These are phyloP conservation scores for Drosophila bipectinata DNA, from an alignment of 1,140 invertebrate species.

Conservation along the genomic window DNA sequence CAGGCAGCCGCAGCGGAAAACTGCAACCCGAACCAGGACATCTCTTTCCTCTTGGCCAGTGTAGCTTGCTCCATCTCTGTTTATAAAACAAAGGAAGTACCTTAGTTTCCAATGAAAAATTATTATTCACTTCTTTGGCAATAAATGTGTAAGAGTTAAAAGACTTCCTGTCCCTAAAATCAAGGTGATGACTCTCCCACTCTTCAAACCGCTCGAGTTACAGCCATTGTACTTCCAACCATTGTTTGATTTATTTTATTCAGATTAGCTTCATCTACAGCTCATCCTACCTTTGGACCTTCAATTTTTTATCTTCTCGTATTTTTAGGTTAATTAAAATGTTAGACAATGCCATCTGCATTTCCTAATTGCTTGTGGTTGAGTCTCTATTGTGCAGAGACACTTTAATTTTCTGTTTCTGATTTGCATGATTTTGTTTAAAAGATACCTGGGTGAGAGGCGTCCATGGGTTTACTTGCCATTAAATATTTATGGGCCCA, in stretches of 20 bases:
- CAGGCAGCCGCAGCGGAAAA: conserved; percentile 30
- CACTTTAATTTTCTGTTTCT: conserved; percentile 9
- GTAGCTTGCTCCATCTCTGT: no score
- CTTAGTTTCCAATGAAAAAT: no score
- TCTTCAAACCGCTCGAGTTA: conserved; percentile 21
- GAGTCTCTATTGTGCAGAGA: conserved; percentile 8
- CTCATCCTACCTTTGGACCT: not conserved
- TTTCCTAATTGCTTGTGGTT: conserved; percentile 27
- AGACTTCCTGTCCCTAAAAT: not conserved
- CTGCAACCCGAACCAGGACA: not conserved
- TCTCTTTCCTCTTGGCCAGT: no score
- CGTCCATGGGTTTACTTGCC: not conserved
- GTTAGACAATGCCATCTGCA: conserved; percentile 20
- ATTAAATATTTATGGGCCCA: conserved; percentile 18
- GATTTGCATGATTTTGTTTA: not conserved
- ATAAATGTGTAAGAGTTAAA: not conserved
- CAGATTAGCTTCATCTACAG: conserved; percentile 29
- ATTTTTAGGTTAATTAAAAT: conserved; percentile 50
- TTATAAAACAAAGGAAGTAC: no score
- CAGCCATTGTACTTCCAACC: conserved; percentile 9
- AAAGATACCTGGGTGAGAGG: not conserved
- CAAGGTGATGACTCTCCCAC: no score
- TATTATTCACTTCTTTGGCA: no score
- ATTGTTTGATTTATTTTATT: conserved; percentile 43
- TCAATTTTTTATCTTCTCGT: conserved; percentile 1